These are phyloP conservation scores for Coccyzus lansbergi DNA, from an alignment of 2,797 vertebrate species.

Conservation along the genomic window DNA sequence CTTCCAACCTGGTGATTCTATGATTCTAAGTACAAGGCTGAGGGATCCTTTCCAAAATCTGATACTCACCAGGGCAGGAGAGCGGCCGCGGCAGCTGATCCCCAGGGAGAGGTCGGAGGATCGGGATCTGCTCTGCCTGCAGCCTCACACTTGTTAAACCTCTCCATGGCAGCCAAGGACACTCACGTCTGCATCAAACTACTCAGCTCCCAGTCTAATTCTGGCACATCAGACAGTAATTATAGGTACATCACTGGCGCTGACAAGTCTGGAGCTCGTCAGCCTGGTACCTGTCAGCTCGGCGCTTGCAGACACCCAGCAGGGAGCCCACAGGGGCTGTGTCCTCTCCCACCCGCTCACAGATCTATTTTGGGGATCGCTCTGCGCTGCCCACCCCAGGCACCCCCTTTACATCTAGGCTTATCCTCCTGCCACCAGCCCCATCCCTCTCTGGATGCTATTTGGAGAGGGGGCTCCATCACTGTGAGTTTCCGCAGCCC, in stretches of 20 bases:
- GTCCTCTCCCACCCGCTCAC: not conserved
- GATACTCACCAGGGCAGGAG: accelerated
- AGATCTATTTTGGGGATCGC: not conserved
- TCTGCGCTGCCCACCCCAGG: accelerated
- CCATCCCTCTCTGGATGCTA: accelerated
- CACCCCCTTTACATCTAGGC: accelerated
- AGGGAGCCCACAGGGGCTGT: not conserved
- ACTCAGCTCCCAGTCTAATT: conserved; percentile 71
- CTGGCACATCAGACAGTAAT: conserved; percentile 78
- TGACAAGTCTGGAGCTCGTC: conserved; percentile 69
- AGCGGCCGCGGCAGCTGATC: accelerated
- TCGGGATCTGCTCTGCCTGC: not conserved
- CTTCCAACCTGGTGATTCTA: no score
- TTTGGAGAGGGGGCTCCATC: not conserved
- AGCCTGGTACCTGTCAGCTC: conserved; percentile 68
- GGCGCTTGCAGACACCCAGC: not conserved
- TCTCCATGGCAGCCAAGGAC: conserved; percentile 28
- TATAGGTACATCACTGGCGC: conserved; percentile 68
- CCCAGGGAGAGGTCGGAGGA: accelerated
- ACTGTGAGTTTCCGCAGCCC: accelerated
- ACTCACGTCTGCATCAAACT: conserved; percentile 41
- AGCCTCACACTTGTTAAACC: not conserved
- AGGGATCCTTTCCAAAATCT: not conserved
- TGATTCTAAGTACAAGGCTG: accelerated
- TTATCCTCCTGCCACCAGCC: accelerated